Evolutionary conservation across 1,140 invertebrate species (phyloP).

Genomic region (Drosophila parvula): DNA sequence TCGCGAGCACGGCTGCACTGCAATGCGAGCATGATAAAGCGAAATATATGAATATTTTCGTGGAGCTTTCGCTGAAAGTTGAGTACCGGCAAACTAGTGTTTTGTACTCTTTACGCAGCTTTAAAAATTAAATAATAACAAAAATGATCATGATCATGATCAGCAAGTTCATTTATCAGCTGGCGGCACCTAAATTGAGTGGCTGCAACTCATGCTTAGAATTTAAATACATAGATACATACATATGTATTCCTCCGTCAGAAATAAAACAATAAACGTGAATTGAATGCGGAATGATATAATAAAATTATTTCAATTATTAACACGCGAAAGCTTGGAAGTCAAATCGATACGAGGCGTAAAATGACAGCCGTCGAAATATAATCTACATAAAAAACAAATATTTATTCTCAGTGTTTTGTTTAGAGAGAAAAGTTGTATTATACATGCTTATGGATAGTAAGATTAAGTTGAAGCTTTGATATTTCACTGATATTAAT

Average conservation of each 20-base stretch:
- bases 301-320: slow-evolving; percentile 6
- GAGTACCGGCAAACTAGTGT: too few relatives aligned
- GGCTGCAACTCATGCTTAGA: slow-evolving; percentile 32
- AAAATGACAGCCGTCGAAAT: not conserved
- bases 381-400: too few relatives aligned
- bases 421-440: not conserved
- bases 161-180: slow-evolving; percentile 12
- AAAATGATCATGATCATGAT: slow-evolving; percentile 25
- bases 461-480: not conserved
- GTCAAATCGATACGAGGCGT: not conserved
- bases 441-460: not conserved
- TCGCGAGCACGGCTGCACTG: slow-evolving; percentile 5
- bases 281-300: not conserved
- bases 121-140: not conserved
- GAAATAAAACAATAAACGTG: not conserved
- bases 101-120: too few relatives aligned
- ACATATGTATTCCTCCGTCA: too few relatives aligned
- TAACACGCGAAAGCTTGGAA: slow-evolving; percentile 7
- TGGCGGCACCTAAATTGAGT: not conserved
- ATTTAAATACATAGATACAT: not conserved
- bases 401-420: not conserved
- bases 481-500: not conserved
- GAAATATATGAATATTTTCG: not conserved
- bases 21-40: slow-evolving; percentile 26
- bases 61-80: slow-evolving; percentile 11